Percentiles rank a stretch among this genome's conserved stretches.
Conservation (phyloP, 2,888 invertebrate species). For the Augiades crinisus region DNA sequence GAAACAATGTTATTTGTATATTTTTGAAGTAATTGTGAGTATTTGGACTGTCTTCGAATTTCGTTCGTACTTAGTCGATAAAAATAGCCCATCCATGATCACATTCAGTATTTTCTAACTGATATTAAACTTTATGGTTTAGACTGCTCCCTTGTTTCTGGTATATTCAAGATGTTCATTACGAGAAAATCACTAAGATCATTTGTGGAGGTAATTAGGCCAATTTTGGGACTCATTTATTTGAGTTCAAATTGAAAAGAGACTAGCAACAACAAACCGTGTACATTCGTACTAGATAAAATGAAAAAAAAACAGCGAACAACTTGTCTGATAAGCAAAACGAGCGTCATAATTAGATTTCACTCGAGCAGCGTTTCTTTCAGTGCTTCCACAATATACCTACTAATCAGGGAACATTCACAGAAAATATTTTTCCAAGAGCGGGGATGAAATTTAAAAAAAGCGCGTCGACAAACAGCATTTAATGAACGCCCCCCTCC, state of each 20-base stretch:
- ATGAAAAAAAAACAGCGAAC: slow-evolving; percentile 33
- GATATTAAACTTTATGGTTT: no score
- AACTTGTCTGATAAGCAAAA: slow-evolving; percentile 36
- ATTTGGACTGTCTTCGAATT: no score
- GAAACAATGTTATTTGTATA: not conserved
- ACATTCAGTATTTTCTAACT: no score
- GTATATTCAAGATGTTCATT: no score
- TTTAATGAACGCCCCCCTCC: slow-evolving; percentile 63
- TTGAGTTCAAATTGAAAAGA: slow-evolving; percentile 10
- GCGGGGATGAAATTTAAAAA: slow-evolving; percentile 44
- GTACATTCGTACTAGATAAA: slow-evolving; percentile 4
- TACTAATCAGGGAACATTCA: slow-evolving; percentile 43
- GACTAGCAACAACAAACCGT: not conserved
- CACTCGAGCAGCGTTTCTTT: slow-evolving; percentile 34
- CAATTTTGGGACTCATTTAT: not conserved
- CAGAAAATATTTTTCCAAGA: slow-evolving; percentile 40
- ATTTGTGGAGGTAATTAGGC: not conserved
- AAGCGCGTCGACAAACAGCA: slow-evolving; percentile 53
- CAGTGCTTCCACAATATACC: slow-evolving; percentile 34
- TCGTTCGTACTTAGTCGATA: no score
- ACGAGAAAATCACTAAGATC: not conserved
- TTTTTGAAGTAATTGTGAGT: no score
- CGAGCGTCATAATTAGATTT: slow-evolving; percentile 38
- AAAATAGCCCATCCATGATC: no score
- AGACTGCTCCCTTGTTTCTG: no score